A percentile compares a stretch with the other conserved stretches of the same genome.
Evolutionary conservation across 2,797 vertebrate genomes (phyloP).

Genomic region (Karalla daura): DNA sequence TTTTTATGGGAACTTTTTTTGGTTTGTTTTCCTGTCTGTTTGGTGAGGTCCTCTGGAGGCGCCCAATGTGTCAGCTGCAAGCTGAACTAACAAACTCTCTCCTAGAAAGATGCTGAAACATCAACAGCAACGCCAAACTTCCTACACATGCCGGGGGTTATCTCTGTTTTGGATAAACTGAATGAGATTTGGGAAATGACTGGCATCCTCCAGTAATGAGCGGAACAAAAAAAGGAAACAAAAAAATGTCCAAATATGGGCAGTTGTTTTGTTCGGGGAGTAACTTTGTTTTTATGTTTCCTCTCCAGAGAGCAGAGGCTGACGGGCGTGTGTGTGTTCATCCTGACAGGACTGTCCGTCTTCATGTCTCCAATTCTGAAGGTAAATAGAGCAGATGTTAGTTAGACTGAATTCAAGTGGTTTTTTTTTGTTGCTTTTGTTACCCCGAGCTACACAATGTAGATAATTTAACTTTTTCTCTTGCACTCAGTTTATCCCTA

Average conservation of each 20-base stretch:
- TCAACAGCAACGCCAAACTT: slow-evolving; percentile 15
- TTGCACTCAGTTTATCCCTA: slow-evolving; percentile 91
- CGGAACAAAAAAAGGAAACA: neutral
- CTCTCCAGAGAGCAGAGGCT: slow-evolving; percentile 97
- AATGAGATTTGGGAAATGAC: neutral
- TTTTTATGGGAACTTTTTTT: slow-evolving; percentile 5
- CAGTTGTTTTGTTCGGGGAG: no score
- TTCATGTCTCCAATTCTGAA: slow-evolving; percentile 99
- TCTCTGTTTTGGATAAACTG: neutral
- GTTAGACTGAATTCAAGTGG: neutral
- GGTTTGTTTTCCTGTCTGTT: slow-evolving; percentile 13
- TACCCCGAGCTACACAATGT: no score
- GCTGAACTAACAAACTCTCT: slow-evolving; percentile 75
- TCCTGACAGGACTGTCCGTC: slow-evolving; percentile 95
- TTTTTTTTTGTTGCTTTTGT: neutral
- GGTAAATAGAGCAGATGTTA: slow-evolving; percentile 82
- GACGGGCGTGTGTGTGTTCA: slow-evolving; percentile 92
- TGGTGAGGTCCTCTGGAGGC: slow-evolving; percentile 28
- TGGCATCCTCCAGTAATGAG: neutral
- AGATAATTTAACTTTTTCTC: no score
- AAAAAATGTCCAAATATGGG: neutral
- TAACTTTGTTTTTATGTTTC: no score
- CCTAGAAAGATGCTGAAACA: slow-evolving; percentile 3
- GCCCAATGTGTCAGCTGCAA: slow-evolving; percentile 78
- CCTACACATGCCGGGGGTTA: neutral